Evolutionary conservation across 2,113 vertebrate species (phyloP).

Genomic region (Gallinago undulata): DNA sequence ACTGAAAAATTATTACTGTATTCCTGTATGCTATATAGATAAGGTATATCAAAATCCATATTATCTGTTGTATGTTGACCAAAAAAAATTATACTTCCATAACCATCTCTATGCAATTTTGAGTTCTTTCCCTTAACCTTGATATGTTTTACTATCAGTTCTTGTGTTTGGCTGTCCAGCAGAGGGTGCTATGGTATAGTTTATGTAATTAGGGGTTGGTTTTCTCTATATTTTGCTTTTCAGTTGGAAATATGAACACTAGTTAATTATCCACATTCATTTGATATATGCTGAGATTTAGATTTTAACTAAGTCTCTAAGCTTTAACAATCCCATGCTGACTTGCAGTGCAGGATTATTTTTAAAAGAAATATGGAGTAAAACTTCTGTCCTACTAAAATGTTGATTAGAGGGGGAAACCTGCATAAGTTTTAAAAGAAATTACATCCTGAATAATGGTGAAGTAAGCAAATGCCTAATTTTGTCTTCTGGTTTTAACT

Average conservation of each 20-base stretch:
- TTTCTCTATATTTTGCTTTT: not conserved
- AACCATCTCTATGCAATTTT: rapidly evolving
- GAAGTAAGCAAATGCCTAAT: not conserved
- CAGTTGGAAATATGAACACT: not conserved
- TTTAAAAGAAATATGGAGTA: not conserved
- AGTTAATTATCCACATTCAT: not conserved
- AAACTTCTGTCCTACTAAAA: not conserved
- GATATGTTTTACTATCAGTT: rapidly evolving
- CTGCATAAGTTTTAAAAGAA: not conserved
- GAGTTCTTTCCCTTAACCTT: not conserved
- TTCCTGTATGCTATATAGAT: not conserved
- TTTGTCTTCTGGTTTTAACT: not conserved
- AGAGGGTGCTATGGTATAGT: constrained; percentile 41
- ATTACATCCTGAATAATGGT: not conserved
- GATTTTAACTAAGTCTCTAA: not conserved
- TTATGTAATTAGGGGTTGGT: not conserved
- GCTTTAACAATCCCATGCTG: not conserved
- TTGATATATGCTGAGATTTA: not conserved
- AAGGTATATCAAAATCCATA: not conserved
- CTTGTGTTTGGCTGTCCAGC: not conserved
- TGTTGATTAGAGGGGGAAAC: not conserved
- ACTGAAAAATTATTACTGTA: not conserved
- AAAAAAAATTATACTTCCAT: not conserved
- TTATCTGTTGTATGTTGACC: not conserved
- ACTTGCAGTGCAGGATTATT: not conserved